Percentiles rank a stretch among this genome's conserved stretches.
These are phyloP conservation scores for Orthosia gracilis DNA, from an alignment of 2,888 invertebrate species.

Conservation along the genomic window DNA sequence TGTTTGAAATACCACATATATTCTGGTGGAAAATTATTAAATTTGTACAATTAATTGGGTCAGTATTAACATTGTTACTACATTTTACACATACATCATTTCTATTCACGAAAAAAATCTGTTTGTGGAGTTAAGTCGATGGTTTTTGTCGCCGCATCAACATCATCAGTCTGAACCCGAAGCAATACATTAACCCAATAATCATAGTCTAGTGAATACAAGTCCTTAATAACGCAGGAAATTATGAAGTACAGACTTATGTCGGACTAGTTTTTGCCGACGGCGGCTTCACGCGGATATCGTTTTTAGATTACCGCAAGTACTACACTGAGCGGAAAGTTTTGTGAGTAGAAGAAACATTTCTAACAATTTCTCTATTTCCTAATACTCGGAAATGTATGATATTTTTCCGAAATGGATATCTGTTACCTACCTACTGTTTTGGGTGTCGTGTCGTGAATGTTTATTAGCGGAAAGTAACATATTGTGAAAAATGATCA, in stretches of 20 bases:
- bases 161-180: no score
- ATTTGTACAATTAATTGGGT: no score
- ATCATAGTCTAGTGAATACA: slow-evolving; percentile 15
- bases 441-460: background rate
- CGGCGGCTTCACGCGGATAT: slow-evolving; percentile 25
- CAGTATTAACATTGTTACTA: no score
- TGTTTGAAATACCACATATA: no score
- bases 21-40: no score
- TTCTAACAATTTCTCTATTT: slow-evolving; percentile 15
- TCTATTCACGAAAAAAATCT: no score
- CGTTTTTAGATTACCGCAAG: slow-evolving; percentile 53
- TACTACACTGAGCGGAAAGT: slow-evolving; percentile 25
- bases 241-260: slow-evolving; percentile 49
- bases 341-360: slow-evolving; percentile 10
- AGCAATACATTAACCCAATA: background rate
- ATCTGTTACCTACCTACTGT: background rate
- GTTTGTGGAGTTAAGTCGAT: no score
- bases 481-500: background rate
- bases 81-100: no score
- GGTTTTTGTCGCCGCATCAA: no score
- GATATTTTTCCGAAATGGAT: slow-evolving; percentile 4
- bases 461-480: background rate
- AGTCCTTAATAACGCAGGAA: slow-evolving; percentile 46
- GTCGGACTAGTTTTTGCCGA: slow-evolving; percentile 46
- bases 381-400: background rate